These are phyloP conservation scores for Rattus norvegicus DNA, from an alignment of 2,113 vertebrate genomes.

Conservation along the genomic window DNA sequence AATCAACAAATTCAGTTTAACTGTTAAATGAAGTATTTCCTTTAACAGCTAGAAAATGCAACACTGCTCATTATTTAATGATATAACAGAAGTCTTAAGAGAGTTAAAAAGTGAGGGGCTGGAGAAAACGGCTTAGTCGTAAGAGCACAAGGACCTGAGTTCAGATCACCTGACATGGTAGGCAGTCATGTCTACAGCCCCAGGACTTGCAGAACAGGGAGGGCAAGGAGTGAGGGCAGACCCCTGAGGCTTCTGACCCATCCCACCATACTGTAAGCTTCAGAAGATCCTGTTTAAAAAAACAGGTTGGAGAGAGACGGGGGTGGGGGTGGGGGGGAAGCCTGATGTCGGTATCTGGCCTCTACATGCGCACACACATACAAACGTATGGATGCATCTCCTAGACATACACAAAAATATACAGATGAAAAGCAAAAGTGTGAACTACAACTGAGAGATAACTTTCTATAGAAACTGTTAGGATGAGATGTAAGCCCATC, in stretches of 20 bases:
- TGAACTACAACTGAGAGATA: background rate
- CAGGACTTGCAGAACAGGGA: background rate
- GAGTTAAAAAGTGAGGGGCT: constrained; percentile 3
- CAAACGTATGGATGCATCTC: background rate
- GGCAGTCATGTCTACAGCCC: background rate
- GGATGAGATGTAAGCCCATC: background rate
- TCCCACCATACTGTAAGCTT: background rate
- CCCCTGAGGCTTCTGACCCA: background rate
- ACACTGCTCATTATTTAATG: background rate
- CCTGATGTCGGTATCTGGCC: background rate
- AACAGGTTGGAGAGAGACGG: background rate
- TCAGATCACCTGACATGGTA: background rate
- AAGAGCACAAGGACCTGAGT: background rate
- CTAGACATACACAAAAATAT: background rate
- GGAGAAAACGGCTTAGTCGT: background rate
- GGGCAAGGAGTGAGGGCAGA: background rate
- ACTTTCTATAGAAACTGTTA: background rate
- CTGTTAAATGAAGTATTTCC: constrained; percentile 19
- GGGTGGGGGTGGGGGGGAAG: background rate
- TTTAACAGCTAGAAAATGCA: constrained; percentile 50
- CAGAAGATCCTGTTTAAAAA: background rate
- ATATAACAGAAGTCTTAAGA: background rate
- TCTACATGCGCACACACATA: background rate
- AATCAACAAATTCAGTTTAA: background rate
- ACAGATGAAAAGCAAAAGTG: background rate